Percentiles rank a stretch among this genome's conserved stretches.
Evolutionary conservation across 2,113 vertebrate species (phyloP).

Genomic region (Erinaceus europaeus): DNA sequence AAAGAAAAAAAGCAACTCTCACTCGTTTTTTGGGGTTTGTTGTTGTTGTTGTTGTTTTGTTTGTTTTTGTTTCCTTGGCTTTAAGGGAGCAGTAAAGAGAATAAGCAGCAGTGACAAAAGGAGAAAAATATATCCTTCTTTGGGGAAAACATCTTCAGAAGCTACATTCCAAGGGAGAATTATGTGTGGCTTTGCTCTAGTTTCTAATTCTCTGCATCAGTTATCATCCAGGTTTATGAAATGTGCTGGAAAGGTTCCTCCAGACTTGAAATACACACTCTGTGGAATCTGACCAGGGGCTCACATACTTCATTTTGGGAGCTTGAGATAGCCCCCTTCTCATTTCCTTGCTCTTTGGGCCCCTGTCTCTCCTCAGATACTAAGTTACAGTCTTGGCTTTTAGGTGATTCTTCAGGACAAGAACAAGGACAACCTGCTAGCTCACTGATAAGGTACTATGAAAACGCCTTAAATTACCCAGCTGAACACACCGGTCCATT

Average conservation of each 20-base stretch:
- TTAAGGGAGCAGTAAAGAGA: conserved; percentile 20
- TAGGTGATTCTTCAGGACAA: neutral
- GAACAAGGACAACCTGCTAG: neutral
- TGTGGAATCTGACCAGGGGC: neutral
- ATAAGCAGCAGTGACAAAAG: neutral
- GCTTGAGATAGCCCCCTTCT: neutral
- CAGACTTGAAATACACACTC: neutral
- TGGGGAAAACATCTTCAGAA: neutral
- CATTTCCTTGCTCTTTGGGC: neutral
- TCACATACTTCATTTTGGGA: neutral
- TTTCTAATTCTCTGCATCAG: neutral
- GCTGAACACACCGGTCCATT: neutral
- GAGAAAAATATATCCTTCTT: neutral
- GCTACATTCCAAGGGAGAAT: neutral
- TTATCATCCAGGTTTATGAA: neutral
- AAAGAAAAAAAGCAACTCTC: neutral
- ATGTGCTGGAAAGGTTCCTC: neutral
- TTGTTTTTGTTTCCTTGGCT: conserved; percentile 13
- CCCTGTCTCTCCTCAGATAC: neutral
- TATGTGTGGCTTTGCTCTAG: neutral
- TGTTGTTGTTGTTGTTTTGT: too few species aligned
- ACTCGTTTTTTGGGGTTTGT: too few species aligned
- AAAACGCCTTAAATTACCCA: neutral
- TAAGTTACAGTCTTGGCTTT: neutral
- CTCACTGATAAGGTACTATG: neutral